Conservation (phyloP, 2,888 invertebrate species). For the Lasioglossum figueresi region DNA sequence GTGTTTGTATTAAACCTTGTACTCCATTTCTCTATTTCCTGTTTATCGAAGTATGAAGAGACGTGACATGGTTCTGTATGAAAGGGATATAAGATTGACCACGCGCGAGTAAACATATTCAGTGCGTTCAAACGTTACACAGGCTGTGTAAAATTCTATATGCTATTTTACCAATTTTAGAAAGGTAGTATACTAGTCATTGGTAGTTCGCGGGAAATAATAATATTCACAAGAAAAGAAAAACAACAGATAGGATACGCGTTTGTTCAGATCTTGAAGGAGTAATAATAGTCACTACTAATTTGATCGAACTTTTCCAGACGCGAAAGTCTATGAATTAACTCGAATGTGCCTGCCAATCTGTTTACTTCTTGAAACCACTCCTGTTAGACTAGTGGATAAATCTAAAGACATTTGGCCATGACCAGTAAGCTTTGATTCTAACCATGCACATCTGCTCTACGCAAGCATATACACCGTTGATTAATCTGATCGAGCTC, state of each 20-base stretch:
- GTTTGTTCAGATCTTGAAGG: conserved; percentile 67
- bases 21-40: conserved; percentile 57
- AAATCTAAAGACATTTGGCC: conserved; percentile 80
- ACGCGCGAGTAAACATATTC: conserved; percentile 31
- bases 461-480: conserved; percentile 1
- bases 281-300: conserved; percentile 74
- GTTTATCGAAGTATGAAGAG: conserved; percentile 53
- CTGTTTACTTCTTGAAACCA: conserved; percentile 82
- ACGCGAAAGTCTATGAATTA: conserved; percentile 76
- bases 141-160: conserved; percentile 18
- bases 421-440: conserved; percentile 52
- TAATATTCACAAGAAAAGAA: not conserved
- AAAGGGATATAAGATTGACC: conserved; percentile 58
- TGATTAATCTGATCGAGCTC: conserved; percentile 43
- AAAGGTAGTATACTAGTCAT: not conserved
- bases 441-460: not conserved
- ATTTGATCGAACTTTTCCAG: conserved; percentile 68
- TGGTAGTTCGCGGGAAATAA: not conserved
- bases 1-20: conserved; percentile 49
- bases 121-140: not conserved
- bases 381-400: conserved; percentile 81
- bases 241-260: conserved; percentile 23
- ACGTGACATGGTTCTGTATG: conserved; percentile 64
- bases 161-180: not conserved
- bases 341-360: conserved; percentile 83